Conservation (phyloP, 2,797 vertebrate genomes). For the Heterohyrax brucei region DNA sequence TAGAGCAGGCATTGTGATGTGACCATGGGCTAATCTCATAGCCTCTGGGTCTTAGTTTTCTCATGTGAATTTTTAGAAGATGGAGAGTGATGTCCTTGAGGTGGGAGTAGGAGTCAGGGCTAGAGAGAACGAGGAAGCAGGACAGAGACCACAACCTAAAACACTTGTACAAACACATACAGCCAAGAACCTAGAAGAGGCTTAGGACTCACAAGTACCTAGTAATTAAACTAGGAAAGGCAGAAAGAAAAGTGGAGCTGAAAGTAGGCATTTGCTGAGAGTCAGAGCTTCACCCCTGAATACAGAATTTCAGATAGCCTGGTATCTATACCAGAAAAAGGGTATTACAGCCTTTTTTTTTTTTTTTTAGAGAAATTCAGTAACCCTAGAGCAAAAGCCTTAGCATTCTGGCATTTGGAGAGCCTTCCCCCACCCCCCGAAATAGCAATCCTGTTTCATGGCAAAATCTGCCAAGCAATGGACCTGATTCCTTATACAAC, state of each 20-base stretch:
- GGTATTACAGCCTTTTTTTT: neutral
- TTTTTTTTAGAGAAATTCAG: constrained; percentile 47
- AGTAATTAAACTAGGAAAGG: neutral
- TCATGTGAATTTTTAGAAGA: neutral
- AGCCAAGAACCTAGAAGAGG: neutral
- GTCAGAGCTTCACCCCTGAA: neutral
- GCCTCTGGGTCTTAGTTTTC: constrained; percentile 14
- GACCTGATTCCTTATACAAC: neutral
- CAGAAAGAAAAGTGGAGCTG: neutral
- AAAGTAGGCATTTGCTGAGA: constrained; percentile 32
- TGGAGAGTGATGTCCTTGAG: neutral
- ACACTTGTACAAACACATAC: neutral
- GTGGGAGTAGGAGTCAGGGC: neutral
- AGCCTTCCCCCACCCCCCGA: neutral
- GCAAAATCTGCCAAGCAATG: neutral
- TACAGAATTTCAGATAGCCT: neutral
- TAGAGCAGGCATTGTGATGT: neutral
- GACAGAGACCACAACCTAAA: neutral
- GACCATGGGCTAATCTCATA: neutral
- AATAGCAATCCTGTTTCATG: neutral
- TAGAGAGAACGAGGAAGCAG: neutral
- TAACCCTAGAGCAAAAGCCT: neutral
- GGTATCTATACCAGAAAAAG: neutral
- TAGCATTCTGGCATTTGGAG: neutral
- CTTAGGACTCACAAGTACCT: neutral